Base-by-base conservation (phyloP, 2,888 invertebrate genomes). In the Leptogaster cylindrica region DNA sequence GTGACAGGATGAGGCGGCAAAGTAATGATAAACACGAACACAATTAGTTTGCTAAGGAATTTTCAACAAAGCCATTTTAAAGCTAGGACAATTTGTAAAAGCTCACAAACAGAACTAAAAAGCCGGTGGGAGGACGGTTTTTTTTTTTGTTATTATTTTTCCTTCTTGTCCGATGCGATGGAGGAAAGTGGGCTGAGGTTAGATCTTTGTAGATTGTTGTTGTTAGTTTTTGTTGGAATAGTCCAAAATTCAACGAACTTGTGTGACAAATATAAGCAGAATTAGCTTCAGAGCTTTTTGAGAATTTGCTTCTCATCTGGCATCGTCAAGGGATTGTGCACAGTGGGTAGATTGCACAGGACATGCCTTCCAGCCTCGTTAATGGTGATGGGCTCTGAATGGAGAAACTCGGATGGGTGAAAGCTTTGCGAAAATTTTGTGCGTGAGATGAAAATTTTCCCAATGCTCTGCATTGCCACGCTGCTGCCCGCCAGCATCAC, bases 231-330 rank as follows among this genome's bases (percentile, higher is more conserved):
- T n/a, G n/a, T n/a, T n/a, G 50, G 20, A 3, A 12, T 25, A 28
- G 28, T 14, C 27, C 46, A n/a, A 46, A 10, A 16, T 23, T 51
- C 6, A 12, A 25, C 12, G 4, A 14, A 16, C 27, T 14, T n/a
- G 25, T 61, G 14, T 41, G 44, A 61, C 61, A 44, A 41, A 44
- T 12, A 14, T 18, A 31, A 27, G 44, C 44, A 10, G 23, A 44
- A 41, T n/a, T 25, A 44, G 27, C 28, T 41, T 16, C 2, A 16
- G n/a, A 61, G 61, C 61, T 61, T 61, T 61, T 18, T 20, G 61
- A 61, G 61, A 23, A 44, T 61, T 28, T 44, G 44, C 44, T 61
- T 31, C 61, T 41, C 44, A 61, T 61, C 61, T 61, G 33, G n/a
- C 2, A n/a, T n/a, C 12, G 58, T 41, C 27, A 14, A 8, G 39